Evolutionary conservation across 2,888 invertebrate genomes (phyloP).

Genomic region (Drosophila pseudotakahashii): DNA sequence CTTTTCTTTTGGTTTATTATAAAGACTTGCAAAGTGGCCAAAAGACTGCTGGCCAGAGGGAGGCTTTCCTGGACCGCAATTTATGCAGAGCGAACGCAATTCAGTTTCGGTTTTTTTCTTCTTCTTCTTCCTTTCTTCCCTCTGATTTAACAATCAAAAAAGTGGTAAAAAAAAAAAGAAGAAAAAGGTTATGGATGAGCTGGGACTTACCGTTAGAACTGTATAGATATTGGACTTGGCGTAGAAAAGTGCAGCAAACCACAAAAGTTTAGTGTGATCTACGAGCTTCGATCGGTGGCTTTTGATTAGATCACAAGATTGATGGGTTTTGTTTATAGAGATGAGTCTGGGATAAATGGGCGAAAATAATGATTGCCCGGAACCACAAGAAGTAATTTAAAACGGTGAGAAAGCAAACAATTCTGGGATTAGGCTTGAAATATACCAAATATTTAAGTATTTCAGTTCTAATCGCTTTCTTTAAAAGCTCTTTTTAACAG

Average conservation of each 20-base stretch:
- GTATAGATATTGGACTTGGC: slow-evolving; percentile 25
- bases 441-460: too few relatives aligned
- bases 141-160: slow-evolving; percentile 28
- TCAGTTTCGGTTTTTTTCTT: slow-evolving; percentile 50
- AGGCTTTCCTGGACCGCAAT: slow-evolving; percentile 43
- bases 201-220: slow-evolving; percentile 32
- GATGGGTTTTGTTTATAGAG: slow-evolving; percentile 12
- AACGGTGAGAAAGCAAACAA: neutral
- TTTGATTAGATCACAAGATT: slow-evolving; percentile 25
- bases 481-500: too few relatives aligned
- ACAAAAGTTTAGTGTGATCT: slow-evolving; percentile 17
- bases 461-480: too few relatives aligned
- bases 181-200: slow-evolving; percentile 27
- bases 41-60: slow-evolving; percentile 6
- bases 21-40: slow-evolving; percentile 67
- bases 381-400: neutral
- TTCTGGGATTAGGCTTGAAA: neutral
- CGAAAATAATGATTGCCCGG: neutral
- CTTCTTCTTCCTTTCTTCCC: neutral
- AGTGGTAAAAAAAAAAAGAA: neutral
- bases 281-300: slow-evolving; percentile 3
- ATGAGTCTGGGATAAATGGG: neutral
- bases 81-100: slow-evolving; percentile 73
- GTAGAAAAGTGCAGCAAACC: slow-evolving; percentile 6
- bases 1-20: slow-evolving; percentile 60